Evolutionary conservation across 2,888 invertebrate species (phyloP), one percentile per base, ranked within the genome.

Genomic region (Orthosia gracilis): DNA sequence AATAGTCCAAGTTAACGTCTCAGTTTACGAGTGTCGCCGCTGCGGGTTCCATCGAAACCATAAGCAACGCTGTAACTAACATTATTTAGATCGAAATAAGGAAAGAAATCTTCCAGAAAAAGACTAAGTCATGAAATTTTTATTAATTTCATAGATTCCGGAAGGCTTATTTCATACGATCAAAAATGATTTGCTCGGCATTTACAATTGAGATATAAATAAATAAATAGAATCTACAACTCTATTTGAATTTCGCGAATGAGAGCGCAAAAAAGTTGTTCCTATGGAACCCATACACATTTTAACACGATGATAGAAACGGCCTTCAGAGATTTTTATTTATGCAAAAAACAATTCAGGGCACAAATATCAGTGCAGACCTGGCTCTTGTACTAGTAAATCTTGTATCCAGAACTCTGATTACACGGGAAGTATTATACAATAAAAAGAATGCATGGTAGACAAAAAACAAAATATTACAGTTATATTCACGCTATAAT

Each of bases 221-320:
- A 59, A 17, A 45, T 61, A 45, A 59, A 40, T 59, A 40, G n/a
- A 18, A 59, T 59, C 3, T 17, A 40, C 52, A n/a, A n/a, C 0
- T 58, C 58, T 59, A 31, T 4, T 59, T 59, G 31, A 45, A 45
- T 59, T 40, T 59, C 4, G 21, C 18, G 7, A 59, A 26, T 61
- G 15, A 49, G n/a, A 61, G 21, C 15, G 21, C n/a, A 52, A 69
- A 66, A 40, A 23, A 11, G 45, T 71, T 57, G 63, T 58, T 62
- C 61, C 49, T 75, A 73, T 73, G 76, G 72, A 83, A 69, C 80
- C 69, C 58, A 57, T 54, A 58, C 64, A 62, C 63, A 58, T 64
- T 26, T 57, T 72, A 74, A 68, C 73, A 69, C 67, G 61, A 69
- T 73, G 64, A 58, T 68, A 70, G 67, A 71, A 71, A 59, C 76